These are phyloP conservation scores for Microctonus brassicae DNA, from an alignment of 2,888 invertebrate species.

Conservation along the genomic window DNA sequence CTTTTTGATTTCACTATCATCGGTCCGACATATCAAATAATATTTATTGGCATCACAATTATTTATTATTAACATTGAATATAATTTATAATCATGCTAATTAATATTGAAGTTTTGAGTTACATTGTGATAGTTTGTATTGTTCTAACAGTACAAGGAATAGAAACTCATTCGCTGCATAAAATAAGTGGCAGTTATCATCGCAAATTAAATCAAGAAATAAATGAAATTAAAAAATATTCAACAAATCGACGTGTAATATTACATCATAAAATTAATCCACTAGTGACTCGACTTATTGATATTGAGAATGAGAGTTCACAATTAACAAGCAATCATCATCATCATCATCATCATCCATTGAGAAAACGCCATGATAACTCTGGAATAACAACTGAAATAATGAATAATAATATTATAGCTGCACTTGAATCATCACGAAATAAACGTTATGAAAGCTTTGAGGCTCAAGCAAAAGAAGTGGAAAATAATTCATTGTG, in stretches of 20 bases:
- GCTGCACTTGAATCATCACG: neutral
- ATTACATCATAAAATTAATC: neutral
- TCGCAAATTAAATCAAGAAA: neutral
- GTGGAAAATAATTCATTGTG: conserved; percentile 53
- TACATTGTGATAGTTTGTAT: neutral
- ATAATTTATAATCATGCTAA: neutral
- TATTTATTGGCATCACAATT: neutral
- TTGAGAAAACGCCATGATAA: conserved; percentile 34
- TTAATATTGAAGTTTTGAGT: neutral
- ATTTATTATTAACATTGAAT: too few species aligned
- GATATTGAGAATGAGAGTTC: neutral
- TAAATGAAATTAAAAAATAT: neutral
- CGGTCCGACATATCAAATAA: neutral
- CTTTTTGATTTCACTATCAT: conserved; percentile 11
- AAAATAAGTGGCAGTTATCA: neutral
- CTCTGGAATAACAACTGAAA: neutral
- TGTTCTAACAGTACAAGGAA: neutral
- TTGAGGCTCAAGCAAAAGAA: conserved; percentile 44
- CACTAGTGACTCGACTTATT: neutral
- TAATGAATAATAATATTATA: neutral
- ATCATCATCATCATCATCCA: neutral
- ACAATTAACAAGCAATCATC: neutral
- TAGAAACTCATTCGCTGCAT: neutral
- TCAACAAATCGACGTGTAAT: neutral
- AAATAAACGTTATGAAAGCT: conserved; percentile 32